Evolutionary conservation across 2,113 vertebrate genomes (phyloP).

Genomic region (Zosterops borbonicus): DNA sequence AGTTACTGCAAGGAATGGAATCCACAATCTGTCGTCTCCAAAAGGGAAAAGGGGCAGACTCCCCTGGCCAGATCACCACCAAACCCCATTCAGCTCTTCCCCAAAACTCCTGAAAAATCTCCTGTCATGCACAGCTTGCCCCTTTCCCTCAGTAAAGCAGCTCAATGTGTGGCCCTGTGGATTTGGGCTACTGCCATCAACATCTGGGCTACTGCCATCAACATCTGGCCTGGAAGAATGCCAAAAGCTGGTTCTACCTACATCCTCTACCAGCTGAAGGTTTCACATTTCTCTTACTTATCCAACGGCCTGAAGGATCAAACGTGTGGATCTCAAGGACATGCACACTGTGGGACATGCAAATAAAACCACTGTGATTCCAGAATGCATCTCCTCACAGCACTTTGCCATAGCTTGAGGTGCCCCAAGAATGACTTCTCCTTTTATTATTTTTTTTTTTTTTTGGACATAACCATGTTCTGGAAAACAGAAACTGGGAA

Average conservation of each 20-base stretch:
- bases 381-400: neutral
- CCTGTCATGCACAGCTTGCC: neutral
- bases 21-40: neutral
- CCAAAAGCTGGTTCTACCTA: neutral
- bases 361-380: neutral
- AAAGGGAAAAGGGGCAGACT: conserved; percentile 9
- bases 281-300: neutral
- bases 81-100: neutral
- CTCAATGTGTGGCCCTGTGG: neutral
- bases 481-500: neutral
- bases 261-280: neutral
- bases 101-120: neutral
- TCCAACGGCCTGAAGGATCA: neutral
- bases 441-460: neutral
- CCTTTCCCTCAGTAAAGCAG: neutral
- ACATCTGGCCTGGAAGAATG: neutral
- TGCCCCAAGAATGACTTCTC: neutral
- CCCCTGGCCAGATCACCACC: conserved; percentile 51
- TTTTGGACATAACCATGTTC: neutral
- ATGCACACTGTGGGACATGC: conserved; percentile 7
- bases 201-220: neutral
- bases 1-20: neutral
- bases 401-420: neutral
- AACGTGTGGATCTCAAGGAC: neutral
- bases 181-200: neutral